Evolutionary conservation across 2,888 invertebrate genomes (phyloP).

Genomic region (Apotomis turbidana): DNA sequence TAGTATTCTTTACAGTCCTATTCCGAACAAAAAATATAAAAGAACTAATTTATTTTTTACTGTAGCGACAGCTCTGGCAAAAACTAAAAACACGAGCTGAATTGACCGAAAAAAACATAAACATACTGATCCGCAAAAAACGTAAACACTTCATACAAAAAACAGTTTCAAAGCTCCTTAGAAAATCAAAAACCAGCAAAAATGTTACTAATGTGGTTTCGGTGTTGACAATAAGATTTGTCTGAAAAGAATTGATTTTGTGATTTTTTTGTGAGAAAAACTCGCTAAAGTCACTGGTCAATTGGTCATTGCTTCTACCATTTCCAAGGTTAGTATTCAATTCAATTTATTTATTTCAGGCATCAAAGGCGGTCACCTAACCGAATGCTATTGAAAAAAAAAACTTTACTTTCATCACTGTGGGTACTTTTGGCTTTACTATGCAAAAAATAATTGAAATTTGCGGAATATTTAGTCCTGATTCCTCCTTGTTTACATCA

Average conservation of each 20-base stretch:
- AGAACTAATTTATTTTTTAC: neutral
- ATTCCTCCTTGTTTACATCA: no score
- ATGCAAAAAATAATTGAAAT: no score
- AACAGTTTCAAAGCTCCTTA: neutral
- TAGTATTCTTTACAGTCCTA: no score
- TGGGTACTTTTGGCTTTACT: no score
- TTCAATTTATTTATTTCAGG: no score
- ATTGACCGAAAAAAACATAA: neutral
- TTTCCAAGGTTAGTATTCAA: neutral
- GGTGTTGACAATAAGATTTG: neutral
- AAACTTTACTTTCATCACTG: no score
- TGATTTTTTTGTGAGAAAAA: neutral
- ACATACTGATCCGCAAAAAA: slow-evolving; percentile 1
- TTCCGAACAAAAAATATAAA: neutral
- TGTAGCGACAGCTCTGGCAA: neutral
- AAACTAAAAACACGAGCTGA: neutral
- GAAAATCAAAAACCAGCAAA: neutral
- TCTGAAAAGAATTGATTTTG: neutral
- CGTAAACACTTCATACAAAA: slow-evolving; percentile 1
- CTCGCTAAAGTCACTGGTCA: neutral
- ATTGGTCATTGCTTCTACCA: neutral
- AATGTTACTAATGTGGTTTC: no score
- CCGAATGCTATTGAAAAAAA: no score
- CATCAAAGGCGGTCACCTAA: no score
- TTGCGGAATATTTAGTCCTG: no score